Evolutionary conservation across 2,797 vertebrate species (phyloP).

Genomic region (Rhyacichthys aspro): DNA sequence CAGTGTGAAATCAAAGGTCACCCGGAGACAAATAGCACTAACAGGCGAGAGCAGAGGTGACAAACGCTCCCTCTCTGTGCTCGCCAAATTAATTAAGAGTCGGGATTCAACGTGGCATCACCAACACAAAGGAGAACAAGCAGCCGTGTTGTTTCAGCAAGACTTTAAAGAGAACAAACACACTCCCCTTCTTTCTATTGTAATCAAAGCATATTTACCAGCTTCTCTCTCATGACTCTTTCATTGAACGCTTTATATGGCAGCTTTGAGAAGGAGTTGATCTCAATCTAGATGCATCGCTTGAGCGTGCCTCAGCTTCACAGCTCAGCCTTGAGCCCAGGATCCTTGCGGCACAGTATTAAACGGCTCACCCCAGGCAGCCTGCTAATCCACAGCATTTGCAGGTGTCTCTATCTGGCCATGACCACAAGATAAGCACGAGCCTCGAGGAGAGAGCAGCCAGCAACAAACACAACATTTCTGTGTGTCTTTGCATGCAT

Average conservation of each 20-base stretch:
- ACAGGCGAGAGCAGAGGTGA: constrained; percentile 74
- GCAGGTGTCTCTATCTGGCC: constrained; percentile 76
- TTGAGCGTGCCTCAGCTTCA: constrained; percentile 49
- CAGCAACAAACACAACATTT: constrained; percentile 49
- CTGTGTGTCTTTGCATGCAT: constrained; percentile 56
- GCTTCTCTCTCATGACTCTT: constrained; percentile 59
- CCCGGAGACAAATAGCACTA: constrained; percentile 80
- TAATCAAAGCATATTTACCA: constrained; percentile 68
- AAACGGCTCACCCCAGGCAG: constrained; percentile 71
- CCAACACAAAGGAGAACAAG: constrained; percentile 65
- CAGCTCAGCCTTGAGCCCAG: constrained; percentile 48
- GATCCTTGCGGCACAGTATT: constrained; percentile 62
- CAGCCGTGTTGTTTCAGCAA: constrained; percentile 59
- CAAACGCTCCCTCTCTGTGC: constrained; percentile 67
- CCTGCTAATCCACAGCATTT: constrained; percentile 73
- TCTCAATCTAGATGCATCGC: constrained; percentile 67
- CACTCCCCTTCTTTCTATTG: constrained; percentile 39
- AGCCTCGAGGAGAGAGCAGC: constrained; percentile 61
- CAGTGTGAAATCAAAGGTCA: constrained; percentile 86
- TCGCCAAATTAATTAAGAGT: constrained; percentile 81
- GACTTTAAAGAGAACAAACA: constrained; percentile 62
- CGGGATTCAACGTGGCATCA: constrained; percentile 71
- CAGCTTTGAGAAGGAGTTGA: constrained; percentile 70
- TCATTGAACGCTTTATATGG: constrained; percentile 71
- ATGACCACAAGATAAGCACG: constrained; percentile 76